A percentile compares a stretch with the other conserved stretches of the same genome.
Evolutionary conservation across 2,797 vertebrate genomes (phyloP).

Genomic region (Crocidura indochinensis): DNA sequence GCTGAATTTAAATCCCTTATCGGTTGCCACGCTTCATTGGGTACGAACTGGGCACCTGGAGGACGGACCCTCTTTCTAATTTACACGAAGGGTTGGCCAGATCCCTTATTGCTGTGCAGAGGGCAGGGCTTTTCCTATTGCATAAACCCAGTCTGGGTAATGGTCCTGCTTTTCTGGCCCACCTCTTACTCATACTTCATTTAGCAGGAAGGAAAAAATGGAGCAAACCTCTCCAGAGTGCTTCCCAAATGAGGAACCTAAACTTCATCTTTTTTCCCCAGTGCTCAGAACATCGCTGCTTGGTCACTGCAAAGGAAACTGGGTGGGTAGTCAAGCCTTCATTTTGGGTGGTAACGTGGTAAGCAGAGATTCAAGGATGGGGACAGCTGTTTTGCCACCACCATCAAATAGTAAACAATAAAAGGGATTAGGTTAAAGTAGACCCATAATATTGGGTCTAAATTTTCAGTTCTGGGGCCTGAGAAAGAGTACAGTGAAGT

Average conservation of each 20-base stretch:
- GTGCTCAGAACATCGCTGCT: background rate
- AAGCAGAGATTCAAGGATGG: constrained; percentile 31
- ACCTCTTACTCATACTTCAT: background rate
- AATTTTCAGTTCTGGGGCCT: background rate
- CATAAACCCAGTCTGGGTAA: background rate
- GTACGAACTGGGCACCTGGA: background rate
- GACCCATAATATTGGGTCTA: background rate
- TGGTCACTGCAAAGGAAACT: background rate
- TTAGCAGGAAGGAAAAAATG: constrained; percentile 27
- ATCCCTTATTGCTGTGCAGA: background rate
- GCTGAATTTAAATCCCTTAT: background rate
- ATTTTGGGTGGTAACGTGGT: background rate
- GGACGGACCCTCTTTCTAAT: background rate
- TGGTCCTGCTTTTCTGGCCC: background rate
- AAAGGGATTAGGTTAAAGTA: background rate
- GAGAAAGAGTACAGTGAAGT: too few species aligned
- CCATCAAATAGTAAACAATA: background rate
- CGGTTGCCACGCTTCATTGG: background rate
- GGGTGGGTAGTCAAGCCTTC: background rate
- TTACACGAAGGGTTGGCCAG: background rate
- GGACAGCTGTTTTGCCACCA: background rate
- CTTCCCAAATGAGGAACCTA: background rate
- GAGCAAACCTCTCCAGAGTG: background rate
- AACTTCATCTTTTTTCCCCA: background rate
- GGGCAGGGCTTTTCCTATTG: background rate